Percentiles rank a stretch among this genome's conserved stretches.
Evolutionary conservation across 2,888 invertebrate genomes (phyloP).

Genomic region (Bruchidius siliquastri): DNA sequence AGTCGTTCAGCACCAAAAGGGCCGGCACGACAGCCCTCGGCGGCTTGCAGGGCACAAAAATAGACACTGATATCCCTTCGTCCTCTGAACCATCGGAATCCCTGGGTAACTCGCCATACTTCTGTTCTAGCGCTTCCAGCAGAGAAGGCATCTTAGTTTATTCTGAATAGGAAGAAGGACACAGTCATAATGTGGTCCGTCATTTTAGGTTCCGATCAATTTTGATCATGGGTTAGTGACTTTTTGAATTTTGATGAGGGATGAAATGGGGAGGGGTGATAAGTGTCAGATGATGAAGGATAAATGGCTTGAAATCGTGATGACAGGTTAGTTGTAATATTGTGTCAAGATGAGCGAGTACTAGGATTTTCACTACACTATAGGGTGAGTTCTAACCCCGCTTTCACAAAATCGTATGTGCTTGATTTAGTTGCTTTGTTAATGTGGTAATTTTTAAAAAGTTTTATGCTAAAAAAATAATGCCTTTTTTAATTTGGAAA

Average conservation of each 20-base stretch:
- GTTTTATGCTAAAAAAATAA: too few relatives aligned
- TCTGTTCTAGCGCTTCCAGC: constrained; percentile 82
- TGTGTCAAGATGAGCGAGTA: background rate
- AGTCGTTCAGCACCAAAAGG: constrained; percentile 82
- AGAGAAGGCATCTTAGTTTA: constrained; percentile 73
- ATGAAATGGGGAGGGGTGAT: background rate
- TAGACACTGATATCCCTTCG: constrained; percentile 71
- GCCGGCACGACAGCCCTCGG: constrained; percentile 75
- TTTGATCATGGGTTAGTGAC: background rate
- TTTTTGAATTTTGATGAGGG: background rate
- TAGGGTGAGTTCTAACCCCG: too few relatives aligned
- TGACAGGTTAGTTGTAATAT: background rate
- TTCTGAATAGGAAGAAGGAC: constrained; percentile 14
- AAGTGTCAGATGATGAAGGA: background rate
- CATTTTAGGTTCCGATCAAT: background rate
- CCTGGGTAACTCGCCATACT: constrained; percentile 62
- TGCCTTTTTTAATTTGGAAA: too few relatives aligned
- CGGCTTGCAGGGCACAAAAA: constrained; percentile 80
- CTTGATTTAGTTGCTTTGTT: too few relatives aligned
- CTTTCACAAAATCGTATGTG: too few relatives aligned
- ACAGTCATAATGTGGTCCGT: background rate
- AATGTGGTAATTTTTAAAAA: too few relatives aligned
- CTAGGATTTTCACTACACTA: too few relatives aligned
- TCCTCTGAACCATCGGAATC: constrained; percentile 58
- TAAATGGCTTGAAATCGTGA: too few relatives aligned